Evolutionary conservation across 2,113 vertebrate species (phyloP), one percentile per base, ranked within the genome.

Genomic region (Microtus ochrogaster): DNA sequence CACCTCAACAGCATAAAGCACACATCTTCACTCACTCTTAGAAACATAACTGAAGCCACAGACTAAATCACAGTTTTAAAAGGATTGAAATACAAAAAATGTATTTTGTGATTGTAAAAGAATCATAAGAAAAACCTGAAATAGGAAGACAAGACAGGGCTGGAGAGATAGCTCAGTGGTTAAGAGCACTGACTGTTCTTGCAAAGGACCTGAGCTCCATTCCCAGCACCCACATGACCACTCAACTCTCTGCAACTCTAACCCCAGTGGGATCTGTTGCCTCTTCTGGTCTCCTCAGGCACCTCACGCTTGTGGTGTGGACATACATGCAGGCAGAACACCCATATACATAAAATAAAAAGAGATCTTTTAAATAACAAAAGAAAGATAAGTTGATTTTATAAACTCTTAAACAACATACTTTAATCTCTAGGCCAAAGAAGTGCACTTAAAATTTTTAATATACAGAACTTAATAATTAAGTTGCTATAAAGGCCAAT

Each of bases 51-150:
- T 28, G 58, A 24, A 41, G 33, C 44, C 39, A 90, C 82, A 87
- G 89, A 79, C 78, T 47, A 96, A 89, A 41, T 10, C 19, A 66
- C 21, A 49, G 65, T 55, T 76, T 84, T 19, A 44, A 94, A 84
- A 94, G 66, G 72, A 95, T 1, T 52, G 13, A 92, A 87, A 79
- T 58, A 68, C 12, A 87, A 0, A 28, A 2, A 76, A 5, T 76
- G 11, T 76, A 22, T 70, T 78, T 86, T 89, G 52, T 73, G 66
- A 33, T 55, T 70, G 82, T 66, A 65, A 33, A 9, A 7, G 22
- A 85, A 49, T 89, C 77, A 52, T 90, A 88, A 70, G 5, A 94
- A 70, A 95, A 94, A 82, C 14, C 61, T 74, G 2, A 30, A 63
- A 77, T 19, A 90, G 66, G 72, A 49, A 22, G 78, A 14, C 74